A percentile compares a stretch with the other conserved stretches of the same genome.
phyloP scores from a whole-genome alignment of 2,888 invertebrate genomes.

The Eristalis arbustorum region DNA sequence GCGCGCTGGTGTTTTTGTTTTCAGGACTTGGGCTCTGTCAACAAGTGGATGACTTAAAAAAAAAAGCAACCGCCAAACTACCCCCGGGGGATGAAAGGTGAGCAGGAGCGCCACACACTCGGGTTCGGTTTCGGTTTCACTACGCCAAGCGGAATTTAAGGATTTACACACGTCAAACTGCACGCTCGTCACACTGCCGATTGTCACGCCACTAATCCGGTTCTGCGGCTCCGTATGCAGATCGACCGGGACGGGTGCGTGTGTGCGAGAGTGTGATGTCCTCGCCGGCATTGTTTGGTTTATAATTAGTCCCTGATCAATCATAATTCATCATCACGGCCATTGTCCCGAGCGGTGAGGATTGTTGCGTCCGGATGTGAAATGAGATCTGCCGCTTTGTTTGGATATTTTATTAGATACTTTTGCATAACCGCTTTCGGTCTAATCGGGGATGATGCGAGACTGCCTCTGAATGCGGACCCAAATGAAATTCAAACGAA shows the following conservation, averaged over 20 bases:
- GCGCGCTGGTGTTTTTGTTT: constrained; percentile 46
- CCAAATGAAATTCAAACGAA: background rate
- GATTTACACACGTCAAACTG: constrained; percentile 12
- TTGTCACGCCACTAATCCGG: constrained; percentile 61
- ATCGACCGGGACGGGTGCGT: constrained; percentile 11
- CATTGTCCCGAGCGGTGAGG: constrained; percentile 25
- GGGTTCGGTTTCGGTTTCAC: constrained; percentile 50
- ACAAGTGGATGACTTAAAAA: constrained; percentile 60
- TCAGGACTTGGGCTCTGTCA: constrained; percentile 46
- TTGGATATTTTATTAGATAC: constrained; percentile 54
- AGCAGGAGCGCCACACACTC: constrained; percentile 33
- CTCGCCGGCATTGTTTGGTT: constrained; percentile 54
- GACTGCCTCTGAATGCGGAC: background rate
- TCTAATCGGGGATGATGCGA: constrained; percentile 58
- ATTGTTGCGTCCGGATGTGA: constrained; percentile 48
- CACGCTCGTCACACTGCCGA: constrained; percentile 46
- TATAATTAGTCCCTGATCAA: constrained; percentile 70
- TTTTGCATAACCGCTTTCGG: constrained; percentile 32
- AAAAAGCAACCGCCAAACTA: constrained; percentile 16
- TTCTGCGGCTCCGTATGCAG: constrained; percentile 47
- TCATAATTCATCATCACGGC: constrained; percentile 68
- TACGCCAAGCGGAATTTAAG: constrained; percentile 9
- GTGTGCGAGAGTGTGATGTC: constrained; percentile 29
- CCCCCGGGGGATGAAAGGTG: constrained; percentile 46
- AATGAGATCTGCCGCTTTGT: constrained; percentile 52